Evolutionary conservation across 2,113 vertebrate species (phyloP), one percentile per base, ranked within the genome.

Genomic region (Aptenodytes forsteri): DNA sequence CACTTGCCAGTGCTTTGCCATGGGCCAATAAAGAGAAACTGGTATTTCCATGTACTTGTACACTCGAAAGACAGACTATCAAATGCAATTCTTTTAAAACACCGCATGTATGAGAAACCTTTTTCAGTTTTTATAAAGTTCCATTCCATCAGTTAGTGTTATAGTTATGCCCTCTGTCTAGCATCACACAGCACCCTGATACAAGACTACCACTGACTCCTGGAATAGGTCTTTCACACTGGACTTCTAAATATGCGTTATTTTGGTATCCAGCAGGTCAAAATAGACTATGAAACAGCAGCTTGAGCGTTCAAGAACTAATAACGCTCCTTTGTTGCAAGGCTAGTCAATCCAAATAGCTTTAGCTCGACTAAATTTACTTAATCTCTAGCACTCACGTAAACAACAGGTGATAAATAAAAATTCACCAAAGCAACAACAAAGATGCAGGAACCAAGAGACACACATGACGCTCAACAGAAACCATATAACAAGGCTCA

Each of bases 71-170:
- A 32, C 38, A 42, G 44, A 6, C 18, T 26, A 11, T 1, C 30
- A 19, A 16, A 27, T 0, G 8, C 23, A 29, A 3, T n/a, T 49
- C 11, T 64, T 69, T 13, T 26, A 38, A 29, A 69, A 8, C 26
- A 49, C 0, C 10, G 16, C 0, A 0, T 7, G 12, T 4, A 6
- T 3, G 30, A 72, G 46, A 47, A 67, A 15, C 2, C 54, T 40
- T 16, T 4, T 29, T 3, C 30, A 27, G n/a, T 2, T 47, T 27
- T 49, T 14, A 3, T 2, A 4, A 55, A n/a, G 70, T 32, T 20
- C 40, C 2, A 6, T 23, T 66, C 22, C 32, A 10, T 13, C 25
- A 21, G 14, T 34, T 10, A 2, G 5, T 3, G 1, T 1, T 4
- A 11, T 0, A 46, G 49, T 38, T 49, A 13, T 7, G 17, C 50